Evolutionary conservation across 2,113 vertebrate genomes (phyloP).

Genomic region (Trogon melanurus): DNA sequence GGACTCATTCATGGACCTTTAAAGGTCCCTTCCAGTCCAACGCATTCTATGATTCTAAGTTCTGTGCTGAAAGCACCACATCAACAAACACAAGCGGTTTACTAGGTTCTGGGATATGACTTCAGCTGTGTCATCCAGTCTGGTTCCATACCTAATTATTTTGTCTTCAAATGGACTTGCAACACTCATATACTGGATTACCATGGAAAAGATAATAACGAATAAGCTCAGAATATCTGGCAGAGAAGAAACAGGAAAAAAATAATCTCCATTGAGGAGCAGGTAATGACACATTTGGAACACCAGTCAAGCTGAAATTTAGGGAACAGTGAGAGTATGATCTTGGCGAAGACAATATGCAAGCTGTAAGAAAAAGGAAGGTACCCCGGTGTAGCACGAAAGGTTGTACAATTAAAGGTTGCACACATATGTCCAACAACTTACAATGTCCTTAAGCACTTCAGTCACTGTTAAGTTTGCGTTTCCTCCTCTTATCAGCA

Average conservation of each 20-base stretch:
- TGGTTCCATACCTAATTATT: background rate
- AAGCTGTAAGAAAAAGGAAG: background rate
- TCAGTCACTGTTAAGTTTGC: constrained; percentile 82
- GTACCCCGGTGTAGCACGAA: background rate
- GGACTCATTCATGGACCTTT: too few relatives aligned
- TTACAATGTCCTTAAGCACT: constrained; percentile 90
- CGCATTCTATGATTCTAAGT: too few relatives aligned
- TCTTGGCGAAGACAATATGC: background rate
- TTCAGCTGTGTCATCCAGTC: background rate
- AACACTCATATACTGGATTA: background rate
- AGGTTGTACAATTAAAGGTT: background rate
- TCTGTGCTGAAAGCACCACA: background rate
- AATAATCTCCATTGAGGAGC: background rate
- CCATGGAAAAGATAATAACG: fast-evolving
- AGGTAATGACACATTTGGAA: background rate
- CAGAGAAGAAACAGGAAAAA: background rate
- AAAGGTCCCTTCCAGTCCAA: too few relatives aligned
- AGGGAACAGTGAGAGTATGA: background rate
- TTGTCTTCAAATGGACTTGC: background rate
- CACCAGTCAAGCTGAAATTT: background rate
- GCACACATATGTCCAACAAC: background rate
- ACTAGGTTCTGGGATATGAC: background rate
- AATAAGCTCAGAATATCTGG: background rate
- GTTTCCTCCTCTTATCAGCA: constrained; percentile 97
- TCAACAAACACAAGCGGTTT: background rate